Conservation (phyloP, 2,113 vertebrate genomes). For the Elaphurus davidianus region DNA sequence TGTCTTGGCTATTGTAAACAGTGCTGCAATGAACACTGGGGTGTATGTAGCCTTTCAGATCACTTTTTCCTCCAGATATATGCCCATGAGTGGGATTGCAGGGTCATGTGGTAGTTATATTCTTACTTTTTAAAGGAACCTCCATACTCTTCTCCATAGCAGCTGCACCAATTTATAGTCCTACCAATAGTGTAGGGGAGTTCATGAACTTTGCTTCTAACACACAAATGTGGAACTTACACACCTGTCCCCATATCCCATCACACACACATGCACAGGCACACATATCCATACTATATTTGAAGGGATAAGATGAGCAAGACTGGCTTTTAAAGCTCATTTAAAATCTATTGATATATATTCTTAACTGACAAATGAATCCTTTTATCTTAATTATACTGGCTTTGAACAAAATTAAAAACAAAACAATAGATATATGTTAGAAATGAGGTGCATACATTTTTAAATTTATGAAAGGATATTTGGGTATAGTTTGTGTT, state of each 20-base stretch:
- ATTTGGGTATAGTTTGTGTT: conserved; percentile 3
- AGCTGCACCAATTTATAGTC: neutral
- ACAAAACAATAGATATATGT: neutral
- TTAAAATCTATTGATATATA: neutral
- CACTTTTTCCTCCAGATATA: neutral
- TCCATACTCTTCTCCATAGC: neutral
- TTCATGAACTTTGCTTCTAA: neutral
- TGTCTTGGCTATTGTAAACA: neutral
- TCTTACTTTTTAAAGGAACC: neutral
- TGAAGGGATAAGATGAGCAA: neutral
- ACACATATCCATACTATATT: neutral
- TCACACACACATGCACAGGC: neutral
- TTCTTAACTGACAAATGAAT: neutral
- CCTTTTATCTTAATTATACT: neutral
- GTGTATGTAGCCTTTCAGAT: neutral
- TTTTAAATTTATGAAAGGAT: neutral
- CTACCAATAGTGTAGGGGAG: neutral
- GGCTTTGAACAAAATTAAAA: neutral
- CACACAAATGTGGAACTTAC: neutral
- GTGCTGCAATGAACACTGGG: neutral
- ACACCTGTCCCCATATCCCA: neutral
- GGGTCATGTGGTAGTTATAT: neutral
- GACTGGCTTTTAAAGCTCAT: neutral
- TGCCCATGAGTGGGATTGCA: neutral
- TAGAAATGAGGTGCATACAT: neutral